Evolutionary conservation across 2,797 vertebrate species (phyloP).

Genomic region (Hirundo rustica): DNA sequence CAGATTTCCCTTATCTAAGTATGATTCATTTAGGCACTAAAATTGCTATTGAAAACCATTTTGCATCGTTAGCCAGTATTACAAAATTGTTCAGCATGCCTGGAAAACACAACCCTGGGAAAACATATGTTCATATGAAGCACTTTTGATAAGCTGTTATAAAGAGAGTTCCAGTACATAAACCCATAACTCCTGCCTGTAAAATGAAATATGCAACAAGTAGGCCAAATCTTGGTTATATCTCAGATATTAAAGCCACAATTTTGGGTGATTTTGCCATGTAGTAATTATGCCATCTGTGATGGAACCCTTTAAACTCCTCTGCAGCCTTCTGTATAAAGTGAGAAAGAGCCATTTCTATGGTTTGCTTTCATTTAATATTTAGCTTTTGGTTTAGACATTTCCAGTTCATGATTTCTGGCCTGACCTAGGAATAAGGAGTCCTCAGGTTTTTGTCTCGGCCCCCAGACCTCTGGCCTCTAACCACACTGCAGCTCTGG

Average conservation of each 20-base stretch:
- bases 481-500: background rate
- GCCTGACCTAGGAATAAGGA: background rate
- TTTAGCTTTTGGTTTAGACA: background rate
- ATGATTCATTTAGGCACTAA: slow-evolving; percentile 72
- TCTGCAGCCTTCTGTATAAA: background rate
- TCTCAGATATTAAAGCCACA: background rate
- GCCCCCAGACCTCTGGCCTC: background rate
- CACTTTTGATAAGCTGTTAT: slow-evolving; percentile 61
- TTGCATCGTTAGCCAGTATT: slow-evolving; percentile 69
- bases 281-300: background rate
- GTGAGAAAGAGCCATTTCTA: background rate
- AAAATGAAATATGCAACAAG: slow-evolving; percentile 54
- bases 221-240: slow-evolving; percentile 28
- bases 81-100: slow-evolving; percentile 63
- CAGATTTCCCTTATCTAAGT: slow-evolving; percentile 65
- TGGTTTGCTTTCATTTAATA: background rate
- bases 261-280: background rate
- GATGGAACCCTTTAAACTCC: background rate
- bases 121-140: slow-evolving; percentile 66
- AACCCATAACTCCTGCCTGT: slow-evolving; percentile 27
- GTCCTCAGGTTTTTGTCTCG: background rate
- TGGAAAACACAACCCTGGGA: slow-evolving; percentile 66
- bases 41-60: slow-evolving; percentile 71
- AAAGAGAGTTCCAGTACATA: slow-evolving; percentile 59
- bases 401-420: background rate